These are phyloP conservation scores for Ornithorhynchus anatinus DNA, from an alignment of 2,113 vertebrate species.

Conservation along the genomic window DNA sequence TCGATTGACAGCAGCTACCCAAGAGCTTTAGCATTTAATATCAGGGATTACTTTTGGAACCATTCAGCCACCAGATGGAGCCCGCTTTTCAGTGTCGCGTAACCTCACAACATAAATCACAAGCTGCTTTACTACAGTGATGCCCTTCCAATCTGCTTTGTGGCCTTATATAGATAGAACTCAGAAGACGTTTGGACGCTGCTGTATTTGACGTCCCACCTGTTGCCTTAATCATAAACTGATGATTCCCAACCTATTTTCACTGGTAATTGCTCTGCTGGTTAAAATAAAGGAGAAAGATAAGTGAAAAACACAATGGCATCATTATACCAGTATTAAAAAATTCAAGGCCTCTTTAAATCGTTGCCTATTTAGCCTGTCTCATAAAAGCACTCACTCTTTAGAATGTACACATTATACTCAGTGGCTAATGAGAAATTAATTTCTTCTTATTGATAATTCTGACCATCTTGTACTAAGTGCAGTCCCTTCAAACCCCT, in stretches of 20 bases:
- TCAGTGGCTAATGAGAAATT: neutral
- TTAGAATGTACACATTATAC: neutral
- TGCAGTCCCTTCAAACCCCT: neutral
- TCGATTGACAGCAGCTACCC: neutral
- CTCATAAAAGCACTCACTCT: neutral
- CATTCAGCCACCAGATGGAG: neutral
- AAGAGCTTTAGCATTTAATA: constrained; percentile 14
- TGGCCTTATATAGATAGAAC: neutral
- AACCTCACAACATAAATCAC: neutral
- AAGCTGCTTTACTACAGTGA: neutral
- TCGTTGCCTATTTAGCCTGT: neutral
- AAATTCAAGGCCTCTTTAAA: constrained; percentile 31
- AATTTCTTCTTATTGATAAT: neutral
- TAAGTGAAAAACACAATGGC: neutral
- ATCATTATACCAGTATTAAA: neutral
- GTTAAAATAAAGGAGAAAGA: constrained; percentile 23
- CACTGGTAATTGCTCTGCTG: constrained; percentile 35
- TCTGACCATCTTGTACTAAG: neutral
- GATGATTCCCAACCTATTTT: constrained; percentile 4
- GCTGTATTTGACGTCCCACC: constrained; percentile 7
- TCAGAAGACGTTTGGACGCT: neutral
- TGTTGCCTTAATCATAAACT: constrained; percentile 28
- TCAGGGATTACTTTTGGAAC: constrained; percentile 26
- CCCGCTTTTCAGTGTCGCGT: neutral
- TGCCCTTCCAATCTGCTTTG: neutral